A percentile compares a stretch with the other conserved stretches of the same genome.
These are phyloP conservation scores for Gavia stellata DNA, from an alignment of 2,113 vertebrate genomes.

Conservation along the genomic window DNA sequence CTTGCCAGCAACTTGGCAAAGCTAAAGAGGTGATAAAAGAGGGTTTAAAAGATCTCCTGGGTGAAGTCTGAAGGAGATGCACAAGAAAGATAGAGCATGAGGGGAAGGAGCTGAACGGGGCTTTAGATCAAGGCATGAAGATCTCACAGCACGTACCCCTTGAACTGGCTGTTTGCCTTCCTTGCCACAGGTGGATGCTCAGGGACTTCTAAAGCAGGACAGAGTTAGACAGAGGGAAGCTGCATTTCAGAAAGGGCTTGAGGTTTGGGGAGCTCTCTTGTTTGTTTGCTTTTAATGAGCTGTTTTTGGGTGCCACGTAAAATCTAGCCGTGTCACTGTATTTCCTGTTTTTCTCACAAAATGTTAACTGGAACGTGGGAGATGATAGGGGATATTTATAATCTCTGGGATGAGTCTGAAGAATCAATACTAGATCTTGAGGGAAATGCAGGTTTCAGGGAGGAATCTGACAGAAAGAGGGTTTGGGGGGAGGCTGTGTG, in stretches of 20 bases:
- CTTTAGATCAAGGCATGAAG: neutral
- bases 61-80: neutral
- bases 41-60: neutral
- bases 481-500: neutral
- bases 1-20: neutral
- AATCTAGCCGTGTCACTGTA: neutral
- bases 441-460: neutral
- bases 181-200: neutral
- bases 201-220: neutral
- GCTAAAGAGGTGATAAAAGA: neutral
- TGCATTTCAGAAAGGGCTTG: neutral
- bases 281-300: neutral
- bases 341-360: conserved; percentile 12
- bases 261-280: neutral
- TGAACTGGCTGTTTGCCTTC: neutral
- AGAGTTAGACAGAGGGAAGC: neutral
- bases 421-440: neutral
- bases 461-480: neutral
- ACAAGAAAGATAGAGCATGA: neutral
- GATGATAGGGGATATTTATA: neutral
- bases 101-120: neutral
- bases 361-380: neutral
- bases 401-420: neutral
- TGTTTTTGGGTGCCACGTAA: neutral
- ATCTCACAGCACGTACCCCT: neutral